phyloP scores from a whole-genome alignment of 2,888 invertebrate species.

The Mongoloraphidia duomilia region DNA sequence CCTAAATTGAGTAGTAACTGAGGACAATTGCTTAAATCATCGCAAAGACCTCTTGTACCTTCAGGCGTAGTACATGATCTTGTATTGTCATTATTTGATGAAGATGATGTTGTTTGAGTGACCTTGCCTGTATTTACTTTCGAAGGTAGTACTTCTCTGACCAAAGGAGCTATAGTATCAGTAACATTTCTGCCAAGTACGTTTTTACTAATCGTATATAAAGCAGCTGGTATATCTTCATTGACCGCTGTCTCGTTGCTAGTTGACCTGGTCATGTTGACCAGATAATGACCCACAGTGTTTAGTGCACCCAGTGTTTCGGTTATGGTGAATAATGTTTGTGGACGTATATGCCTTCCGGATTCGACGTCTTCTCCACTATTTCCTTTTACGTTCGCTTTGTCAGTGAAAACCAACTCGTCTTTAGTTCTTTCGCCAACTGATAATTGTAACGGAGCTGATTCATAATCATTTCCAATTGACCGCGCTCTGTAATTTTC shows the following conservation, averaged over 20 bases:
- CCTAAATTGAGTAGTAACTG: slow-evolving; percentile 67
- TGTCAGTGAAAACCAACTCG: too few species aligned
- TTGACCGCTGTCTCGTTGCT: slow-evolving; percentile 27
- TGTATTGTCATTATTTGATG: slow-evolving; percentile 28
- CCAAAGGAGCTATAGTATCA: slow-evolving; percentile 64
- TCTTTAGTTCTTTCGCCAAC: too few species aligned
- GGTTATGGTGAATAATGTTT: slow-evolving; percentile 35
- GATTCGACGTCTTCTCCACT: slow-evolving; percentile 16
- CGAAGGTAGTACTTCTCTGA: slow-evolving; percentile 30
- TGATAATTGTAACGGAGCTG: too few species aligned
- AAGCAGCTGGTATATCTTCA: slow-evolving; percentile 52
- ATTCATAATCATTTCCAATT: too few species aligned
- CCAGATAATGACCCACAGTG: slow-evolving; percentile 71
- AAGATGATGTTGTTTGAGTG: slow-evolving; percentile 9
- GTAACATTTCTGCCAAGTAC: slow-evolving; percentile 66
- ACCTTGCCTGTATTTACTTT: slow-evolving; percentile 14
- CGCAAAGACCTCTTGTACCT: slow-evolving; percentile 65
- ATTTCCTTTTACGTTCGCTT: not conserved
- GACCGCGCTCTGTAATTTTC: too few species aligned
- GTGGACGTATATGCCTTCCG: slow-evolving; percentile 26
- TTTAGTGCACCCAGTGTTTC: slow-evolving; percentile 66
- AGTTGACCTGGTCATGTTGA: slow-evolving; percentile 56
- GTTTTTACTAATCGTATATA: slow-evolving; percentile 68
- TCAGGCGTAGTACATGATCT: slow-evolving; percentile 68
- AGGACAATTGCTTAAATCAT: slow-evolving; percentile 79